Conservation (phyloP, 1,140 invertebrate species). For the Triops longicaudatus region DNA sequence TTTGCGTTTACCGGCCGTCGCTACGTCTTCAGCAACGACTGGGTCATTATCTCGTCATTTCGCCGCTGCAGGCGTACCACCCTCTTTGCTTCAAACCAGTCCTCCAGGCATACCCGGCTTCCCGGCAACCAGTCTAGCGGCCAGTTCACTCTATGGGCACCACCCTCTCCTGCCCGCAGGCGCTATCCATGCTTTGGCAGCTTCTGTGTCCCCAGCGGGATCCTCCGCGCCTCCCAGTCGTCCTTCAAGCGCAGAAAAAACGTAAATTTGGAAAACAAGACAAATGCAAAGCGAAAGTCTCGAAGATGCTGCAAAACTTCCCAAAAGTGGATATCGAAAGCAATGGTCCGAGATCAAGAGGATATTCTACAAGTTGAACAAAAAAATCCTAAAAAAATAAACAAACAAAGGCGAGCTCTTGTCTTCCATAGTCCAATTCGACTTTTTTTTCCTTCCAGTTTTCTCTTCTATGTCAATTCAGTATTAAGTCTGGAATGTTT, state of each 20-base stretch:
- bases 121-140: background rate
- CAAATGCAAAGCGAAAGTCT: background rate
- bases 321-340: background rate
- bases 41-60: background rate
- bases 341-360: background rate
- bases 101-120: background rate
- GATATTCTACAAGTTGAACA: background rate
- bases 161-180: slow-evolving; percentile 13
- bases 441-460: background rate
- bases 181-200: slow-evolving; percentile 16
- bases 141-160: background rate
- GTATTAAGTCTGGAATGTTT: background rate
- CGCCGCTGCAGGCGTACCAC: background rate
- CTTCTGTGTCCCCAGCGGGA: background rate
- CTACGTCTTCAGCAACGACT: slow-evolving; percentile 16
- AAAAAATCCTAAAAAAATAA: background rate
- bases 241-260: slow-evolving; percentile 27
- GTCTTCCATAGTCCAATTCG: background rate
- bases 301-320: background rate
- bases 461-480: background rate
- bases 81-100: background rate
- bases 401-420: background rate
- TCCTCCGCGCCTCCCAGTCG: slow-evolving; percentile 23
- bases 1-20: slow-evolving; percentile 18
- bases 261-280: background rate